Conservation (phyloP, 1,140 invertebrate genomes). For the Druon quercuslanigerum region DNA sequence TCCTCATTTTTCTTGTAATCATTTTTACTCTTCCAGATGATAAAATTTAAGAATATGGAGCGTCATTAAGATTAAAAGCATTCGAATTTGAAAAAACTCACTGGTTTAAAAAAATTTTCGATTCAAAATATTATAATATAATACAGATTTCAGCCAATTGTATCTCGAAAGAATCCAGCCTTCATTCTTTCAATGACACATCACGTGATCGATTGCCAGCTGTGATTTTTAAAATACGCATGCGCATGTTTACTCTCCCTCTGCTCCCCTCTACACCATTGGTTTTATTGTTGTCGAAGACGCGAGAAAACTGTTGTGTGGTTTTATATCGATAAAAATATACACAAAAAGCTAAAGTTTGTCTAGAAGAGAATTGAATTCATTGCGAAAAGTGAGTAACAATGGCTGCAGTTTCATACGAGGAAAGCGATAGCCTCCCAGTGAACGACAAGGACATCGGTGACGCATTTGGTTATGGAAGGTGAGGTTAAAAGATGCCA, state of each 20-base stretch:
- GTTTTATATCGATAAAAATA: not conserved
- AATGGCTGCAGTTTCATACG: conserved; percentile 8
- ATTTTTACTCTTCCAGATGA: too few relatives aligned
- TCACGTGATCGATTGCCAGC: conserved; percentile 22
- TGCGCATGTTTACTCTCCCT: not conserved
- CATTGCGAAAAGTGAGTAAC: not conserved
- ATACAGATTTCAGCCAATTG: too few relatives aligned
- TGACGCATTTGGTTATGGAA: conserved; percentile 67
- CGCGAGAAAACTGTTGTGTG: not conserved
- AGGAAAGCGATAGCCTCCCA: conserved; percentile 43
- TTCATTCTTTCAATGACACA: not conserved
- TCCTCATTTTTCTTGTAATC: too few relatives aligned
- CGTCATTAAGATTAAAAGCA: too few relatives aligned
- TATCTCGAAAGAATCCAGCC: too few relatives aligned
- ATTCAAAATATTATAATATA: too few relatives aligned
- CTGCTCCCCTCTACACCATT: not conserved
- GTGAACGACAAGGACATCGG: conserved; percentile 62
- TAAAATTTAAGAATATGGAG: too few relatives aligned
- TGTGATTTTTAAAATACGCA: not conserved
- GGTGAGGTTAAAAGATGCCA: conserved; percentile 49
- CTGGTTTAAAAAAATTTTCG: too few relatives aligned
- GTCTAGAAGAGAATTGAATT: not conserved
- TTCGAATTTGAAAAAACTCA: too few relatives aligned
- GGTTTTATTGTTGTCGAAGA: conserved; percentile 1
- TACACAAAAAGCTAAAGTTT: not conserved